These are phyloP conservation scores for Cecropterus lyciades DNA, from an alignment of 1,140 invertebrate genomes.

Conservation along the genomic window DNA sequence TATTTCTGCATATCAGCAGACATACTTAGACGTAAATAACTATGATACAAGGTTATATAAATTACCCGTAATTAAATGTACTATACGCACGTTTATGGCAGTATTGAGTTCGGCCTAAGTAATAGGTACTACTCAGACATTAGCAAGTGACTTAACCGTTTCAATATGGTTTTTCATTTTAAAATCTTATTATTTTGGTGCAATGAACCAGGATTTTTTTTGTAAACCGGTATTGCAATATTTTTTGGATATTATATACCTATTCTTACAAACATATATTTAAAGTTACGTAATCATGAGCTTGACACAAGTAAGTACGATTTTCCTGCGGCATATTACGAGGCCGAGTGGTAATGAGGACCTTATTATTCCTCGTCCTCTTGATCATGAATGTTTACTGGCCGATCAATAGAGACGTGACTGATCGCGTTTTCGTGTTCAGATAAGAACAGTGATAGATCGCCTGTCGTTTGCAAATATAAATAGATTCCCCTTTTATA, in stretches of 20 bases:
- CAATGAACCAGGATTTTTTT: too few relatives aligned
- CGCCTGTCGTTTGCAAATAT: conserved; percentile 18
- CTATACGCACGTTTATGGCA: not conserved
- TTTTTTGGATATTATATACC: too few relatives aligned
- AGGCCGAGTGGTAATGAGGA: not conserved
- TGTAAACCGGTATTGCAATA: too few relatives aligned
- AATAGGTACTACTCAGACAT: too few relatives aligned
- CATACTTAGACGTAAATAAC: conserved; percentile 7
- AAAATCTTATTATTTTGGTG: too few relatives aligned
- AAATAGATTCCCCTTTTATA: conserved; percentile 12
- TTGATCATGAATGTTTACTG: conserved; percentile 5
- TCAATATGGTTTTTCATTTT: too few relatives aligned
- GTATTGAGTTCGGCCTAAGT: too few relatives aligned
- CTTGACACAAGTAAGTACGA: not conserved
- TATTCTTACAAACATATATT: too few relatives aligned
- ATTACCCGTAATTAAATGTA: not conserved
- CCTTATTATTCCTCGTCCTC: not conserved
- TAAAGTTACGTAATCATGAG: not conserved
- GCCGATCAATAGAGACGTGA: conserved; percentile 10
- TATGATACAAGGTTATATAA: conserved; percentile 8
- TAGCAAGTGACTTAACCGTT: too few relatives aligned
- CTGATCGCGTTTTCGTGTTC: conserved; percentile 12
- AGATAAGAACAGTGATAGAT: conserved; percentile 18
- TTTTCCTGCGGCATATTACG: not conserved
- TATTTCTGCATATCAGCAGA: conserved; percentile 15